Base-by-base conservation (phyloP, 2,113 vertebrate genomes). In the Sapayoa aenigma region DNA sequence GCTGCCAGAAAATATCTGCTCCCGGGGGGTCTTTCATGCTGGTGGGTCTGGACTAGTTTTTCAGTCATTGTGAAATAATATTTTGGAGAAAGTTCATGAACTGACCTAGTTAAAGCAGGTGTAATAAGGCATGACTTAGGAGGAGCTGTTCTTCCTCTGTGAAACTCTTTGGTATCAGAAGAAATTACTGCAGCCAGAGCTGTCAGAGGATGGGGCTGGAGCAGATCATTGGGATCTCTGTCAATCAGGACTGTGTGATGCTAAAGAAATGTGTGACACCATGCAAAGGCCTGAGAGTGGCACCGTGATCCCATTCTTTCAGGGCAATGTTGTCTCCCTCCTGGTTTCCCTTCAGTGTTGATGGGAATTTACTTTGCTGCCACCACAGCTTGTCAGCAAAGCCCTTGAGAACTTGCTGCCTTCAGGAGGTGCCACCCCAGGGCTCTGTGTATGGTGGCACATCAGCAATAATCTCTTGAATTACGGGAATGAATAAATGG, bases 11-110 rank as follows among this genome's bases (percentile, higher is more conserved):
- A 90, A 49, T n/a, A 28, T 19, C 88, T 84, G 56, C 33, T 86
- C 92, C 66, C 14, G 3, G 50, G 71, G 66, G 47, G 18, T 35
- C 56, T 78, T 58, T 62, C 49, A 19, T 37, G 37, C 66, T 8
- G 47, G 47, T 87, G 81, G 82, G 84, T 79, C 80, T 83, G 77
- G 89, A 85, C 93, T 67, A 62, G 67, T 89, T 90, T 56, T 80
- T 71, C 56, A 65, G 33, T 58, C 31, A 0, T 68, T 92, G 87
- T 78, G 80, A 84, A 92, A 77, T 9, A 12, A 39, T 30, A 20
- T 60, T 88, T 71, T 80, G 87, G 94, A 27, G 41, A 83, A 81
- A 68, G 67, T 44, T 76, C 75, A 12, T 46, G 30, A 72, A 53
- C 28, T 65, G 80, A 75, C 78, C 77, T 30, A 28, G 49, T 78